Base-by-base conservation (phyloP, 2,113 vertebrate species). In the Neodon shergylaensis region DNA sequence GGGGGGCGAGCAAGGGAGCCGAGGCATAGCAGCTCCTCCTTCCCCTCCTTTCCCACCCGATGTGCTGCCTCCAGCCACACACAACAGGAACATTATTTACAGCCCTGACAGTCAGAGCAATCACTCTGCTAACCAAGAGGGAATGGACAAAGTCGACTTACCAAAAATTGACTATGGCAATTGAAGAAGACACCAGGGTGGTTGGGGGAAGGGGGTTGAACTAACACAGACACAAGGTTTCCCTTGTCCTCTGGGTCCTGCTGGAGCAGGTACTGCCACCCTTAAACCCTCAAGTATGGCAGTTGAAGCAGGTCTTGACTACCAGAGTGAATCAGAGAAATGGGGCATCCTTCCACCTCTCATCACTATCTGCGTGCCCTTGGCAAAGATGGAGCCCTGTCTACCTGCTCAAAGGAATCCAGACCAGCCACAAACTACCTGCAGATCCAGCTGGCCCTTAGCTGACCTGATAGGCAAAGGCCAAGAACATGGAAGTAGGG, bases 71-170 rank as follows among this genome's bases (percentile, higher is more conserved):
- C 97, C 91, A 97, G 98, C 97, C 96, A 97, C 98, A 98, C 95
- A 97, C 12, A 73, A 95, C 95, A 97, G 95, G 93, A 95, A 97
- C 97, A 97, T 98, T 98, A 98, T 98, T 98, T 98, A 98, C 97
- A 96, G 97, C 97, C 97, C 95, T 97, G 98, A 98, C 97, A 98
- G 98, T 97, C 49, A 33, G 95, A 98, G 95, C 98, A 98, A 98
- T 98, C 98, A 97, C 95, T 98, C 81, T 86, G 95, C 97, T 97
- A 98, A 98, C 97, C 92, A 97, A 97, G 96, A 88, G 93, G 96
- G 97, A 98, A 98, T 92, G 95, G 94, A 97, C 97, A 96, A 92
- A 96, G 97, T 97, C 92, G 89, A 94, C 97, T 98, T 88, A 96
- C 95, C 97, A 93, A 97, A 97, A 98, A 97, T 72, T 95, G 95